Conservation (phyloP, 2,113 vertebrate species). For the Chloropsis hardwickii region DNA sequence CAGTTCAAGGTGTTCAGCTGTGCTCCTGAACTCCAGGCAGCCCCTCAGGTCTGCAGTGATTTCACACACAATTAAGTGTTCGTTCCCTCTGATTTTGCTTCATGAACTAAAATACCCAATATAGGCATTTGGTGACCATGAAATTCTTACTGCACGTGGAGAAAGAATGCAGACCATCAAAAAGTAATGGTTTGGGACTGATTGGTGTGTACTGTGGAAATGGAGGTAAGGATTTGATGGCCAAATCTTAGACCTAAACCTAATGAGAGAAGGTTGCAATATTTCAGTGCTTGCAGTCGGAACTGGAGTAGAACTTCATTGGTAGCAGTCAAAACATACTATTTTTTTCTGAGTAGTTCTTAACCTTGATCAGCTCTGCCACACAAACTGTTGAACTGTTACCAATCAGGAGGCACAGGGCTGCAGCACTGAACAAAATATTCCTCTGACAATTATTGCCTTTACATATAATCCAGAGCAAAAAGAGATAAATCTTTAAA, state of each 20-base stretch:
- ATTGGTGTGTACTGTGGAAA: background rate
- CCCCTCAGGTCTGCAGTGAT: background rate
- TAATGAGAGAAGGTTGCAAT: background rate
- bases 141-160: background rate
- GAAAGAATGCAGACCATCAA: background rate
- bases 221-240: background rate
- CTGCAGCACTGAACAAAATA: background rate
- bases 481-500: background rate
- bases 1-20: background rate
- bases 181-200: background rate
- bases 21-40: background rate
- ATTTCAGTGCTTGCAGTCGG: background rate
- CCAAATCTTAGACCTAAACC: background rate
- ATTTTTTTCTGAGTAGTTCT: background rate
- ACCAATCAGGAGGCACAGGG: background rate
- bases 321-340: background rate
- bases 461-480: background rate
- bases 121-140: background rate
- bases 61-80: background rate
- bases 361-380: background rate
- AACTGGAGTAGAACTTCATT: background rate
- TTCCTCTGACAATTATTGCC: background rate
- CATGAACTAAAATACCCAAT: background rate
- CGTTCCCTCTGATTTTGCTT: background rate
- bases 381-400: background rate